Base-by-base conservation (phyloP, 2,888 invertebrate species). In the Allacma fusca region DNA sequence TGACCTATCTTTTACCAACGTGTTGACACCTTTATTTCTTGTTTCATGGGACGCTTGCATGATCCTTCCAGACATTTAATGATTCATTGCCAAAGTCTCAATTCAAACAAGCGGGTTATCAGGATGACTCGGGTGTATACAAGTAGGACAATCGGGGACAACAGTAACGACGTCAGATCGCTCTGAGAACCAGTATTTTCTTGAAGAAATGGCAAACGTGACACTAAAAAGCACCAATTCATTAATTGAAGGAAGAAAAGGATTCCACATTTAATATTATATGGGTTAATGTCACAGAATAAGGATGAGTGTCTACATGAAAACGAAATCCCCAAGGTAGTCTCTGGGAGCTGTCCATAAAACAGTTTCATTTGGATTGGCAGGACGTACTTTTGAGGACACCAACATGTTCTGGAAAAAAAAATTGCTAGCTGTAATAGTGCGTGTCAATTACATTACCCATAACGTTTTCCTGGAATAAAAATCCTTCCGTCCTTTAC, bases 401-500 rank as follows among this genome's bases (percentile, higher is more conserved):
- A 75, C 75, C 4, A 75, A 21, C 75, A 75, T 75, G 28, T 75
- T 75, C 75, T 75, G 28, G 1, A 74, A 1, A 50, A 50, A 50
- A 34, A 34, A 34, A 34, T 34, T 34, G 9, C 9, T 34, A 34
- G 9, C 4, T 34, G 34, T 9, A 34, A 34, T 9, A 34, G 34
- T 34, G 34, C 34, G 34, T 9, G 34, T 34, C 34, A 34, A 34
- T 4, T 34, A 34, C 34, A 34, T 34, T 34, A 4, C 9, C 34
- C 9, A 34, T 7, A 34, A 34, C 9, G 34, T 34, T 9, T 9
- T 34, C 34, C 9, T 34, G 9, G 34, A 34, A 9, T n/a, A n/a
- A n/a, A n/a, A n/a, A n/a, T n/a, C n/a, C n/a, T n/a, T n/a, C n/a
- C n/a, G n/a, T n/a, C n/a, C n/a, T 9, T 34, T 34, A 7, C 9